phyloP scores from a whole-genome alignment of 2,113 vertebrate genomes.

The Cisticola juncidis region DNA sequence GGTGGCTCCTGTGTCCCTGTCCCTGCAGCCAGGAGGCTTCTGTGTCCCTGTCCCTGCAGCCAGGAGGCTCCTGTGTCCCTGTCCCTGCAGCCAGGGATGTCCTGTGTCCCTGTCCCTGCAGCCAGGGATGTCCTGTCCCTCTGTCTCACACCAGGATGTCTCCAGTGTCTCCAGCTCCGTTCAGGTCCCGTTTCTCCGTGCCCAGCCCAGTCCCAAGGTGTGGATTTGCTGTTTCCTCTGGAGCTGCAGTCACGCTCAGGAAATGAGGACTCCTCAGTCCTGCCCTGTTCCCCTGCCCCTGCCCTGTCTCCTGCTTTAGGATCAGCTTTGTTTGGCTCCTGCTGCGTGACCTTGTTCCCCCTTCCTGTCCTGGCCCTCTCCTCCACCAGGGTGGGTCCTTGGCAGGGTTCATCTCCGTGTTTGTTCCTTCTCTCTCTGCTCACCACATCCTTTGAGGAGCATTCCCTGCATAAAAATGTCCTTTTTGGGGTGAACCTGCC shows the following conservation, averaged over 20 bases:
- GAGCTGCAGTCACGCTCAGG: neutral
- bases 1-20: too few relatives aligned
- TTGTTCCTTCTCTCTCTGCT: neutral
- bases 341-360: neutral
- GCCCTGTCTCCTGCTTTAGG: neutral
- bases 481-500: neutral
- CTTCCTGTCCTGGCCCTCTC: neutral
- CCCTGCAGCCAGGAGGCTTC: neutral
- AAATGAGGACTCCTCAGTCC: neutral
- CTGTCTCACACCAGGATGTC: fast-evolving
- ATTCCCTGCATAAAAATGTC: neutral
- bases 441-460: neutral
- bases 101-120: neutral
- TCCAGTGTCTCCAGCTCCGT: fast-evolving
- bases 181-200: neutral
- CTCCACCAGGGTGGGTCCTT: neutral
- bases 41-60: neutral
- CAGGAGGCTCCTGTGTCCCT: too few relatives aligned
- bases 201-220: neutral
- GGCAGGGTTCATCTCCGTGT: neutral
- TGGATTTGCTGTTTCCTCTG: neutral
- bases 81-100: neutral
- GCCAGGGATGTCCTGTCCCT: neutral
- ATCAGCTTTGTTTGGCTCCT: neutral
- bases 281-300: neutral